These are phyloP conservation scores for Papilio glaucus DNA, from an alignment of 1,140 invertebrate genomes.

Conservation along the genomic window DNA sequence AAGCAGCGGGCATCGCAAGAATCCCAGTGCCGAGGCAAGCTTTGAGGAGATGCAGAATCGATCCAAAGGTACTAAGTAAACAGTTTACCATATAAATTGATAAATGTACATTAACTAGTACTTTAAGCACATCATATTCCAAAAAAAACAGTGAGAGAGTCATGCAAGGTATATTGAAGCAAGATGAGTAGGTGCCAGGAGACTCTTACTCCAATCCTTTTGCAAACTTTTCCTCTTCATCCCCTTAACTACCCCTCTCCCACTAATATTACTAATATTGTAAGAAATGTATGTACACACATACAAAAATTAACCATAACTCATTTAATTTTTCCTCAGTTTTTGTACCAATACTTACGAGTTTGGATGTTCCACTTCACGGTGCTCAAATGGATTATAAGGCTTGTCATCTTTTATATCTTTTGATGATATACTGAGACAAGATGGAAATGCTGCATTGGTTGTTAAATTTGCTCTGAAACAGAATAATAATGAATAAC, in stretches of 20 bases:
- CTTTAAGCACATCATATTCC: no score
- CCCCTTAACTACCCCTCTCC: no score
- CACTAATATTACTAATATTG: no score
- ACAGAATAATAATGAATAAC: constrained; percentile 22
- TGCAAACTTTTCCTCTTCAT: no score
- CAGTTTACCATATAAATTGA: not conserved
- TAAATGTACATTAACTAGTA: no score
- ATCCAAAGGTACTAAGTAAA: constrained; percentile 86
- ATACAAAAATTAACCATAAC: no score
- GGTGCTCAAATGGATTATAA: constrained; percentile 87
- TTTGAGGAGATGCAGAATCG: constrained; percentile 91
- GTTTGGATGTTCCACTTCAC: constrained; percentile 85
- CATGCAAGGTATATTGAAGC: no score
- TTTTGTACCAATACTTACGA: constrained; percentile 82
- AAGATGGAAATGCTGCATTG: constrained; percentile 51
- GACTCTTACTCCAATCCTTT: no score
- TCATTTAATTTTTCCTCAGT: no score
- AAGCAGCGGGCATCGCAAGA: constrained; percentile 93
- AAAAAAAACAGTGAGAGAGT: no score
- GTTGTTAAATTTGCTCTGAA: constrained; percentile 45
- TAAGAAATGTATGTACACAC: no score
- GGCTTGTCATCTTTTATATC: constrained; percentile 53
- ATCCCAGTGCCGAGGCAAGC: constrained; percentile 94
- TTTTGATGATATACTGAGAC: constrained; percentile 53
- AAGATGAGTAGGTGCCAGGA: no score